A percentile compares a stretch with the other conserved stretches of the same genome.
Evolutionary conservation across 2,797 vertebrate genomes (phyloP).

Genomic region (Protonibea diacanthus): DNA sequence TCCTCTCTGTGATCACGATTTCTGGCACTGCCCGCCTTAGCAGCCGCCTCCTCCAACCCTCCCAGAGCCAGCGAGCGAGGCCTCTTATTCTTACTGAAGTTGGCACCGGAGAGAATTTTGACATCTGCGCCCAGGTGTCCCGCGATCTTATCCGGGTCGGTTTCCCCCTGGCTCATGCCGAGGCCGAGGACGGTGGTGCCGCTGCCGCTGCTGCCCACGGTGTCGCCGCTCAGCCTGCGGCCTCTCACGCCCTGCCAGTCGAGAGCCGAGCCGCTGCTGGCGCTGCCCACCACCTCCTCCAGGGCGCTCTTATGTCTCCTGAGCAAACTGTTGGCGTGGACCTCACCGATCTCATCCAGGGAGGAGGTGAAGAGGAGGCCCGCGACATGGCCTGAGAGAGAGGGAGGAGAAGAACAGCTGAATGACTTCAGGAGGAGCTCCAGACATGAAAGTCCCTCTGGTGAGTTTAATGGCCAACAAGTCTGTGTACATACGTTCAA

Average conservation of each 20-base stretch:
- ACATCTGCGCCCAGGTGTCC: conserved; percentile 78
- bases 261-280: conserved; percentile 47
- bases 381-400: conserved; percentile 73
- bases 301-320: conserved; percentile 87
- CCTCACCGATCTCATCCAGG: conserved; percentile 83
- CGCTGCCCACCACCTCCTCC: conserved; percentile 80
- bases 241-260: conserved; percentile 84
- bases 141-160: conserved; percentile 76
- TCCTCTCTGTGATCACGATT: conserved; percentile 22
- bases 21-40: neutral
- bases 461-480: too few relatives aligned
- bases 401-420: neutral
- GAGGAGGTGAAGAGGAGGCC: conserved; percentile 84
- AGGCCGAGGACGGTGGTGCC: conserved; percentile 75
- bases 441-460: neutral
- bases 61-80: conserved; percentile 86
- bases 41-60: conserved; percentile 26
- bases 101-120: conserved; percentile 69
- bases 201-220: conserved; percentile 56
- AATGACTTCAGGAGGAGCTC: too few relatives aligned
- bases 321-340: conserved; percentile 83
- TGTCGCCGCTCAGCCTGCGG: conserved; percentile 77
- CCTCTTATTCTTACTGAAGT: conserved; percentile 69
- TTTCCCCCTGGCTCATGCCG: conserved; percentile 75
- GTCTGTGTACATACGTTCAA: too few relatives aligned